Conservation (phyloP, 2,113 vertebrate species). For the Siniperca knerii region DNA sequence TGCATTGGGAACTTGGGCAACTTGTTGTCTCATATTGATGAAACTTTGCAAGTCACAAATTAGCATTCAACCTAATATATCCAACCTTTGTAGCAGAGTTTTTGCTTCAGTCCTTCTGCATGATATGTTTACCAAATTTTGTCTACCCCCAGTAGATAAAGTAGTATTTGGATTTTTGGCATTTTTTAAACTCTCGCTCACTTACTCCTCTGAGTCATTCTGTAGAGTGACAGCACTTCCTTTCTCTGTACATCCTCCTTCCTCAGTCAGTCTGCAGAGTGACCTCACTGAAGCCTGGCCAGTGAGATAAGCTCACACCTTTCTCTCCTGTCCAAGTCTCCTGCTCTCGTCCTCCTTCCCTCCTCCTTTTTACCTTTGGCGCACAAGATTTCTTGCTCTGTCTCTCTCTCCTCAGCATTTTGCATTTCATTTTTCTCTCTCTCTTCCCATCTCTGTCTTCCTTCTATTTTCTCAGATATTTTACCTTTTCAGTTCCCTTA, state of each 20-base stretch:
- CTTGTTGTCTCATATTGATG: background rate
- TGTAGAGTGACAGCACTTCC: conserved; percentile 39
- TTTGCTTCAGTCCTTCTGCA: conserved; percentile 13
- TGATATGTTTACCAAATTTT: conserved; percentile 13
- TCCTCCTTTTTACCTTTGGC: conserved; percentile 21
- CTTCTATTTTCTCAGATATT: conserved; percentile 17
- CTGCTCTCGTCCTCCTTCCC: conserved; percentile 27
- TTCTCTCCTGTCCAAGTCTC: conserved; percentile 62
- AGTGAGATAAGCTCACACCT: conserved; percentile 74
- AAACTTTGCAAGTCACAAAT: conserved; percentile 18
- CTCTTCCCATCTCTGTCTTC: conserved; percentile 22
- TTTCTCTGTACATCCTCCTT: conserved; percentile 48
- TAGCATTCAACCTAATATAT: background rate
- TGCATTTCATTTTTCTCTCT: conserved; percentile 54
- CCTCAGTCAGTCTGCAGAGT: conserved; percentile 68
- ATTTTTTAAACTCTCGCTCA: conserved; percentile 30
- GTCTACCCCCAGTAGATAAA: background rate
- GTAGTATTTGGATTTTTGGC: conserved; percentile 14
- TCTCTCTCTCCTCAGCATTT: conserved; percentile 49
- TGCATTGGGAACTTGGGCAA: background rate
- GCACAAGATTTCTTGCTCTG: conserved; percentile 44
- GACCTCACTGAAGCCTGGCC: conserved; percentile 77
- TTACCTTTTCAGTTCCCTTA: conserved; percentile 23
- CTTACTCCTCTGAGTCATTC: conserved; percentile 51
- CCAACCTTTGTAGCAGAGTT: conserved; percentile 24